phyloP scores from a whole-genome alignment of 2,797 vertebrate genomes.

The Dryobates pubescens region DNA sequence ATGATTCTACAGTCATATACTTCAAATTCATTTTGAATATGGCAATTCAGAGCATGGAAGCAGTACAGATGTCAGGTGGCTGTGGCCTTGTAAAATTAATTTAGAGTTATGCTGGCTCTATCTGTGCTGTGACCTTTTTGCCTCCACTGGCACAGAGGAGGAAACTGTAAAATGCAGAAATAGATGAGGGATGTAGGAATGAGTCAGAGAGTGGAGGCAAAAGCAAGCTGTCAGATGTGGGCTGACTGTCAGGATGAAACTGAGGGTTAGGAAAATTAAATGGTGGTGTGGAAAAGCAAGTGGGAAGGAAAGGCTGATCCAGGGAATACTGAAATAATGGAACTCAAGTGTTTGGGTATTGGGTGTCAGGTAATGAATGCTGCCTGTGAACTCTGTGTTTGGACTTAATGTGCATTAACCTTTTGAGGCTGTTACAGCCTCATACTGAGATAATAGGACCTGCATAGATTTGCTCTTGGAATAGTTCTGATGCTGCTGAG shows the following conservation, averaged over 20 bases:
- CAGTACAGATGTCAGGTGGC: neutral
- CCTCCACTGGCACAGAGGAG: neutral
- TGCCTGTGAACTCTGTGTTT: neutral
- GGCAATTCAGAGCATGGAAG: neutral
- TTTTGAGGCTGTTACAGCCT: conserved; percentile 26
- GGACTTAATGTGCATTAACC: neutral
- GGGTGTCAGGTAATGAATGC: neutral
- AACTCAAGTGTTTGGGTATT: neutral
- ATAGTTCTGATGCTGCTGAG: neutral
- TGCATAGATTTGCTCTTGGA: neutral
- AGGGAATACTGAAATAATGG: neutral
- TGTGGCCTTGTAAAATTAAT: neutral
- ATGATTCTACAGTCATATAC: neutral
- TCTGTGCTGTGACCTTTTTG: conserved; percentile 23
- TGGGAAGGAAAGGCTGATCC: neutral
- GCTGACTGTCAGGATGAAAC: conserved; percentile 42
- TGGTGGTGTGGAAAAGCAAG: neutral
- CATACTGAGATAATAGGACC: neutral
- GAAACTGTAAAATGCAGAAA: conserved; percentile 38
- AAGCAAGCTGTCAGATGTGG: conserved; percentile 52
- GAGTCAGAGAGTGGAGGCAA: conserved; percentile 52
- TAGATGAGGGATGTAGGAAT: conserved; percentile 29
- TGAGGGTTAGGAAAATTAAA: conserved; percentile 34
- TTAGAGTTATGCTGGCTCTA: neutral
- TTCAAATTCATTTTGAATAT: neutral